Base-by-base conservation (phyloP, 2,888 invertebrate genomes). In the Thymelicus lineola region DNA sequence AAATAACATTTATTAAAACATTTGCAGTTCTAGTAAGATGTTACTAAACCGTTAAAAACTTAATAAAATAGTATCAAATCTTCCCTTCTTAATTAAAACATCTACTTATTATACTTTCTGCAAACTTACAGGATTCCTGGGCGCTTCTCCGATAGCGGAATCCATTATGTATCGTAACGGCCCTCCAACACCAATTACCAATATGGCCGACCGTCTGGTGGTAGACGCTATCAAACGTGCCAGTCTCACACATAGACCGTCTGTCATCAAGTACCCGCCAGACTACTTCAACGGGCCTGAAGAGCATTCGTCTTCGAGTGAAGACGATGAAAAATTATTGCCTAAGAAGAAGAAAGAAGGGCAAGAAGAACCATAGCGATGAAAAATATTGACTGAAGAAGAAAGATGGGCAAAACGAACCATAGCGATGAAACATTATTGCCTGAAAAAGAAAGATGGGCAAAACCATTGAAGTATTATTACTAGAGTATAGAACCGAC, bases 151-250 rank as follows among this genome's bases (percentile, higher is more conserved):
- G 0, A 71, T 84, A 42, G 77, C 87, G 3, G 82, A 76, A 10
- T 85, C 87, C 20, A 77, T 88, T 6, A 79, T 83, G 4, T 82
- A 82, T 61, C 81, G 87, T 4, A 79, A 80, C 48, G 46, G 62
- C 7, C 63, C 57, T 4, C 84, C 87, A 0, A 87, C 87, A 0
- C 90, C 92, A 0, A 79, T 92, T 0, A 76, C 78, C 7, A 82
- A 82, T 28, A 84, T 93, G 57, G 81, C 91, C 0, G 92, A 93
- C 63, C 80, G 93, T 15, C 79, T 93, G 6, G 92, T 93, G 0
- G 91, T 81, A 0, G 93, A 93, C 72, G 93, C 93, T 0, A 82
- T 93, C 10, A 77, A 88, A 60, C 78, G 93, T 65, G 91, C 91
- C 3, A 93, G 93, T 63, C 80, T 91, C 1, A 89, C 90, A 1